phyloP scores from a whole-genome alignment of 2,113 vertebrate species.

The Plotosus lineatus region DNA sequence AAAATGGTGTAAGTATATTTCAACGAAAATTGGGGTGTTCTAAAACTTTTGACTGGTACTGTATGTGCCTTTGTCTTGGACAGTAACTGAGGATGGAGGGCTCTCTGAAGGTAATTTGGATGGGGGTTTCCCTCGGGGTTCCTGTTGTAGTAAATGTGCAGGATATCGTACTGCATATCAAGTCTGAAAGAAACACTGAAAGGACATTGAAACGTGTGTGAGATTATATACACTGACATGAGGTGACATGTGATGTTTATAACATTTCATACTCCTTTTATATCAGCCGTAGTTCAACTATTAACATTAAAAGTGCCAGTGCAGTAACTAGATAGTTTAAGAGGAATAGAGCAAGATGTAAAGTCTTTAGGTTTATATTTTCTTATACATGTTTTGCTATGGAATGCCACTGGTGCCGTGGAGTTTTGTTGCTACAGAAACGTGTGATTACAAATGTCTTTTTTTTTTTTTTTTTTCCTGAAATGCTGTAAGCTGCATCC shows the following conservation, averaged over 20 bases:
- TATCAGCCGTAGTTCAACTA: constrained; percentile 20
- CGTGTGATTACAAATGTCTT: constrained; percentile 29
- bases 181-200: neutral
- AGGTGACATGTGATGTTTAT: constrained; percentile 14
- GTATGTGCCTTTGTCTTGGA: neutral
- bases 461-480: neutral
- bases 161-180: neutral
- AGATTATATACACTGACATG: neutral
- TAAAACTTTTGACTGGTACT: too few species aligned
- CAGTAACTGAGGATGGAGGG: too few species aligned
- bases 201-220: neutral
- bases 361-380: constrained; percentile 57
- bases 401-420: constrained; percentile 44
- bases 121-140: too few species aligned
- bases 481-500: constrained; percentile 23
- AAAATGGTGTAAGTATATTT: too few species aligned
- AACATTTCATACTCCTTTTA: constrained; percentile 27
- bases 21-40: too few species aligned
- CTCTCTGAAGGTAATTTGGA: too few species aligned
- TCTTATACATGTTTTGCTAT: constrained; percentile 58
- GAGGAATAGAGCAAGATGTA: neutral
- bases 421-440: constrained; percentile 33
- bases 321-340: constrained; percentile 38
- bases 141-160: neutral
- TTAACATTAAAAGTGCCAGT: neutral